Evolutionary conservation across 2,888 invertebrate species (phyloP), one percentile per base, ranked within the genome.

Genomic region (Torymus tubicola): DNA sequence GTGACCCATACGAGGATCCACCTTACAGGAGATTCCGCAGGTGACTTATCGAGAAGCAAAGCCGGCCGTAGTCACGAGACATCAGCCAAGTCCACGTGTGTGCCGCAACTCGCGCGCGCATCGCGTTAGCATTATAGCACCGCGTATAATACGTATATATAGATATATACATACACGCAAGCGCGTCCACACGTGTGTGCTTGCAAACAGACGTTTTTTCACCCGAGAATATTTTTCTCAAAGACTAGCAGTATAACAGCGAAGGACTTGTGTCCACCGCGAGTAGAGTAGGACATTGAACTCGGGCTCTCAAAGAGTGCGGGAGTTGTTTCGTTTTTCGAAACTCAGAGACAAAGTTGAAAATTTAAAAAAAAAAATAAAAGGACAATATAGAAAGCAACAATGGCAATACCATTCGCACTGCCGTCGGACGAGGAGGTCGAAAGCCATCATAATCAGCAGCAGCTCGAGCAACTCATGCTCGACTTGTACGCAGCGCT

Each of bases 321-420:
- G 69, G 8, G 31, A 60, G 76, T 50, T 10, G 52, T 21, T n/a
- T 13, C 1, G 5, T 18, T 13, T 53, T 76, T n/a, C 70, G 50
- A 31, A 31, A 31, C 53, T 12, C 13, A 21, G 53, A 58, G 50
- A 14, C 2, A 4, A n/a, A 14, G 42, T 42, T 11, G 24, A 24
- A 24, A 61, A 13, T 13, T 12, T 12, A 24, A 61, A 61, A 13
- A 53, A n/a, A 12, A 31, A 58, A 67, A 16, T 16, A 69, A 11
- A 52, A 24, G 31, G 55, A 53, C 3, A 12, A 70, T 31, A 70
- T 71, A 53, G 11, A 63, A 60, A 11, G 2, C 13, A 42, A 76
- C 21, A 31, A 90, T 90, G 90, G 90, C 90, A n/a, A 88, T 90
- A 77, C 90, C 90, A 12, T 90, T 89, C 82, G 86, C 86, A 55